These are phyloP conservation scores for Zaprionus ghesquierei DNA, from an alignment of 1,140 invertebrate genomes.

Conservation along the genomic window DNA sequence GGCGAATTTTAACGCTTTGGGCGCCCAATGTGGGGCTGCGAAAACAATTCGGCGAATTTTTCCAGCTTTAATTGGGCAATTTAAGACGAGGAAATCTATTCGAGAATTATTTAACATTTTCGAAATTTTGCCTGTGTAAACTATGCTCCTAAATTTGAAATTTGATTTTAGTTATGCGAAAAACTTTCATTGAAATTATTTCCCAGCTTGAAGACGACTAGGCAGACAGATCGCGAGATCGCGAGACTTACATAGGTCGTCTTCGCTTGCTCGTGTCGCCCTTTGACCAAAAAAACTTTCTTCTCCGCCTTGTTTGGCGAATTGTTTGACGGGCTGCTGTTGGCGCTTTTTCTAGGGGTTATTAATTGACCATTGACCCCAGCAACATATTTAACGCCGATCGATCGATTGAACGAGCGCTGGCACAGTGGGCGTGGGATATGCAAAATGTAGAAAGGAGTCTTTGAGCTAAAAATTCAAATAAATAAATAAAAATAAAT, in stretches of 20 bases:
- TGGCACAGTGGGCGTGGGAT: neutral
- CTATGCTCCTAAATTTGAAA: no score
- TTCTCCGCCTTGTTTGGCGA: slow-evolving; percentile 32
- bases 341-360: slow-evolving; percentile 19
- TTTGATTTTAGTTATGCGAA: neutral
- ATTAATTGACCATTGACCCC: slow-evolving; percentile 52
- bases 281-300: slow-evolving; percentile 44
- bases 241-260: slow-evolving; percentile 3
- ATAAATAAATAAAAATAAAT: neutral
- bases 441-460: neutral
- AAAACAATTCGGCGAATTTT: neutral
- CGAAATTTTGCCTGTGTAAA: neutral
- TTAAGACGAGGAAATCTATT: neutral
- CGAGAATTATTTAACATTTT: neutral
- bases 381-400: neutral
- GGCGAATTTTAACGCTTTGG: slow-evolving; percentile 1
- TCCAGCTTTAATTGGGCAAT: neutral
- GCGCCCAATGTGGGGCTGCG: slow-evolving; percentile 19
- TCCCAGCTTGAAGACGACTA: neutral
- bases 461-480: neutral
- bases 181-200: neutral
- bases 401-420: slow-evolving; percentile 21
- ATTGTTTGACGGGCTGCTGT: neutral
- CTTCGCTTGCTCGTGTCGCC: slow-evolving; percentile 5
- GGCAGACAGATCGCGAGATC: neutral